Conservation (phyloP, 2,797 vertebrate genomes). For the Poeciliopsis infans region DNA sequence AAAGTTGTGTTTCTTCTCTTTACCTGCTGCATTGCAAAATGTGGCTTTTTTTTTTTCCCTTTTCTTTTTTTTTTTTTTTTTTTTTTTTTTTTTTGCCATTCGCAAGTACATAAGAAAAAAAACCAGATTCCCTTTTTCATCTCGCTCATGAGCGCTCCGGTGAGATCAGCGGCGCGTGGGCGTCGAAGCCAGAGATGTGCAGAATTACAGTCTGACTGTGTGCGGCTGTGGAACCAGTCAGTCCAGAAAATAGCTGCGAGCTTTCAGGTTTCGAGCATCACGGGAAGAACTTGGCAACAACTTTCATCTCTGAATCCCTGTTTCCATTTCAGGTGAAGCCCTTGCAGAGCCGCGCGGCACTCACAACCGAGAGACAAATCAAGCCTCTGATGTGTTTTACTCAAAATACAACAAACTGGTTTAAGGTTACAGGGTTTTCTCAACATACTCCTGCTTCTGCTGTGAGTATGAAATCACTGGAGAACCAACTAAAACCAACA, state of each 20-base stretch:
- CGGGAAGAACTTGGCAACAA: constrained; percentile 39
- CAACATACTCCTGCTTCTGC: background rate
- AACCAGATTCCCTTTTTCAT: background rate
- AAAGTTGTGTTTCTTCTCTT: constrained; percentile 20
- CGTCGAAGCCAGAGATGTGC: constrained; percentile 34
- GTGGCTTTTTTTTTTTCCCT: background rate
- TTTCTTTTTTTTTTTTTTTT: background rate
- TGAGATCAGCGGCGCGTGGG: constrained; percentile 45
- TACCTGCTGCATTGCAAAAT: constrained; percentile 19
- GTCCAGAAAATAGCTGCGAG: constrained; percentile 58
- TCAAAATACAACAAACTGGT: constrained; percentile 24
- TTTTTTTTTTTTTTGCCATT: too few species aligned
- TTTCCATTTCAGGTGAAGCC: constrained; percentile 42
- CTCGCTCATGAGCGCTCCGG: constrained; percentile 23
- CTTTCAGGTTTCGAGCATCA: constrained; percentile 41
- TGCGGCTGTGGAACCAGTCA: constrained; percentile 55
- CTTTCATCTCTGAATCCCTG: constrained; percentile 30
- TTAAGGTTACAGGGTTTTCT: constrained; percentile 16
- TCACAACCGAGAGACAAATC: constrained; percentile 9
- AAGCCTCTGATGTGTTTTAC: constrained; percentile 13
- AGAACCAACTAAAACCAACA: background rate
- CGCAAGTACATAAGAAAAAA: constrained; percentile 7
- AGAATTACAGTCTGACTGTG: constrained; percentile 48
- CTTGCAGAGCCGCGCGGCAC: constrained; percentile 5
- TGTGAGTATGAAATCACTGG: background rate